A percentile compares a stretch with the other conserved stretches of the same genome.
Conservation (phyloP, 2,797 vertebrate species). For the Sciaenops ocellatus region DNA sequence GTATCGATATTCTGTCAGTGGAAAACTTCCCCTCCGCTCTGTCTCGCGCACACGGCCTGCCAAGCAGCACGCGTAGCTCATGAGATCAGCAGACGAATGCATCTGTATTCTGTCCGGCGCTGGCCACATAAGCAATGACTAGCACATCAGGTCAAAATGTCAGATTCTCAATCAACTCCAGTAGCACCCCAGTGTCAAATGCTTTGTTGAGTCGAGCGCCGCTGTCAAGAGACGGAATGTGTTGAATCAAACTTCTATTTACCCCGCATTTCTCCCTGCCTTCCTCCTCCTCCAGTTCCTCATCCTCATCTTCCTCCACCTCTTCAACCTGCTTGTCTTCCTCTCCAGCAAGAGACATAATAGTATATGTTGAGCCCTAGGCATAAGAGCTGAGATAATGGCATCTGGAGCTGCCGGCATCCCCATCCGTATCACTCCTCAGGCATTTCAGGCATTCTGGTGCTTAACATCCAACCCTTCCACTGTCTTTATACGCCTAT, state of each 20-base stretch:
- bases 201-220: constrained; percentile 67
- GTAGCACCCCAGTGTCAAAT: constrained; percentile 71
- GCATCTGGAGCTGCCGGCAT: constrained; percentile 58
- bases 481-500: constrained; percentile 51
- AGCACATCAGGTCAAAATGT: constrained; percentile 73
- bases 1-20: constrained; percentile 79
- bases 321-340: constrained; percentile 44
- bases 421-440: constrained; percentile 47
- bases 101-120: constrained; percentile 72
- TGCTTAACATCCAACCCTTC: constrained; percentile 55
- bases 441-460: constrained; percentile 53
- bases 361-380: constrained; percentile 51
- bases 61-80: constrained; percentile 28
- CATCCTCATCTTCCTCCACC: constrained; percentile 49
- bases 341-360: constrained; percentile 54
- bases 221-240: constrained; percentile 68
- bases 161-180: constrained; percentile 80
- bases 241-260: constrained; percentile 65
- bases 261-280: constrained; percentile 28
- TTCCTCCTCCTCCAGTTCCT: constrained; percentile 50
- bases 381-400: constrained; percentile 64
- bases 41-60: constrained; percentile 49
- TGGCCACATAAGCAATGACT: constrained; percentile 74
- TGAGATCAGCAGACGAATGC: constrained; percentile 55
- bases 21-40: constrained; percentile 70